Base-by-base conservation (phyloP, 2,797 vertebrate species). In the Emys orbicularis region DNA sequence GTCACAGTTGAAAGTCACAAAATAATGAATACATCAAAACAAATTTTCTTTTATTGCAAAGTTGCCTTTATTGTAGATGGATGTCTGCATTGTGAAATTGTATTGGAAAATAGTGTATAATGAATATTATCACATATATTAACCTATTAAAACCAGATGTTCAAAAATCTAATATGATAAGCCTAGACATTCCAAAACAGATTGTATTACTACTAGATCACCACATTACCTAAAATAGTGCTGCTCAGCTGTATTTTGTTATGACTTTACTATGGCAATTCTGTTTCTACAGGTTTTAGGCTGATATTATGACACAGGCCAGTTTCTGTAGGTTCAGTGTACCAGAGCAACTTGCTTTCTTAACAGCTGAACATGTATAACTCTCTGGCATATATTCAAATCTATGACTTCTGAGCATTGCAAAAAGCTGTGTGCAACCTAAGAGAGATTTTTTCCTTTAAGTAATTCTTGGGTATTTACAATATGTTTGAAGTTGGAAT, bases 201-300 rank as follows among this genome's bases (percentile, higher is more conserved):
- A 4, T 95, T 91, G 50, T 41, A 79, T 96, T 88, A 91, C 65
- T 95, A 41, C 41, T 3, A n/a, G 83, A 83, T 93, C 84, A 89
- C 65, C 72, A 44, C 12, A 29, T 89, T 91, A 52, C 74, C 95
- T 94, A 89, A 87, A 82, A 89, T 79, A 85, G 16, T 83, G 11
- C 93, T 88, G 27, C 94, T 96, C 94, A 47, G 92, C 93, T 95
- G 91, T 95, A n/a, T 90, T 96, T 97, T 89, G 47, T 96, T 96
- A 86, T 0, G 3, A 91, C 84, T 93, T 79, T 90, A 54, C 89
- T 88, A 79, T 90, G 94, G 57, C 59, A 96, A 47, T 84, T 91
- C 79, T n/a, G 84, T 95, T 97, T 96, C 95, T 87, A 91, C n/a
- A 92, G 93, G 89, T 94, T 90, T 95, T 91, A 54, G 90, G 85